Conservation (phyloP, 2,113 vertebrate genomes). For the Tetrao urogallus region DNA sequence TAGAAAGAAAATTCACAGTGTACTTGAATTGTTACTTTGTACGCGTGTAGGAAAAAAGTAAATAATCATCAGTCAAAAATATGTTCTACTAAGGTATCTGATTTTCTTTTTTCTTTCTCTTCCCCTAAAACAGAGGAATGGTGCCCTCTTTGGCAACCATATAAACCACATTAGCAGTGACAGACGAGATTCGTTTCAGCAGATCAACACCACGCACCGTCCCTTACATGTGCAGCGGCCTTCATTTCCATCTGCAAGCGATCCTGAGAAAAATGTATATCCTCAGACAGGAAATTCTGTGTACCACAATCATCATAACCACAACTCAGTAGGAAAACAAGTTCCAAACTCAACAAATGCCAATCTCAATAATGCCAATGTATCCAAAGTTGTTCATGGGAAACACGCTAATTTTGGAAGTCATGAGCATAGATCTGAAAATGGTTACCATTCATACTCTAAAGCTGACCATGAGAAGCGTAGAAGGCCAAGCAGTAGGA, state of each 20-base stretch:
- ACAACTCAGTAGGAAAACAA: constrained; percentile 90
- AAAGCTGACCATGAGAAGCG: constrained; percentile 83
- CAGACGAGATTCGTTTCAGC: constrained; percentile 88
- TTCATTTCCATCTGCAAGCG: constrained; percentile 86
- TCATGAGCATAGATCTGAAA: constrained; percentile 86
- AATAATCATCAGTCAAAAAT: constrained; percentile 2
- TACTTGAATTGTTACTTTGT: constrained; percentile 36
- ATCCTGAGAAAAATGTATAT: constrained; percentile 88
- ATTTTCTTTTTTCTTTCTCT: constrained; percentile 73
- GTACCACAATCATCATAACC: constrained; percentile 89
- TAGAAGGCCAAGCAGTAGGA: constrained; percentile 87
- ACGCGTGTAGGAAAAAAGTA: constrained; percentile 53
- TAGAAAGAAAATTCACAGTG: constrained; percentile 45
- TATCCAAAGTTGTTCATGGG: constrained; percentile 91
- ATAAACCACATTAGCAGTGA: constrained; percentile 93
- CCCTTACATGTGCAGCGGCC: constrained; percentile 96
- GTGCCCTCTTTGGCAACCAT: constrained; percentile 96
- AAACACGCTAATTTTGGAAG: constrained; percentile 82
- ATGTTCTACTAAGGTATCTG: neutral
- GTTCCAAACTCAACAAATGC: constrained; percentile 96
- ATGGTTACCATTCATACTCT: constrained; percentile 84
- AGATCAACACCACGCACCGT: constrained; percentile 96
- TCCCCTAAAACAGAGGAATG: constrained; percentile 90
- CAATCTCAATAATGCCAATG: constrained; percentile 99
- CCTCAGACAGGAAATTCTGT: constrained; percentile 90